Conservation (phyloP, 2,888 invertebrate genomes). For the Lingula anatina region DNA sequence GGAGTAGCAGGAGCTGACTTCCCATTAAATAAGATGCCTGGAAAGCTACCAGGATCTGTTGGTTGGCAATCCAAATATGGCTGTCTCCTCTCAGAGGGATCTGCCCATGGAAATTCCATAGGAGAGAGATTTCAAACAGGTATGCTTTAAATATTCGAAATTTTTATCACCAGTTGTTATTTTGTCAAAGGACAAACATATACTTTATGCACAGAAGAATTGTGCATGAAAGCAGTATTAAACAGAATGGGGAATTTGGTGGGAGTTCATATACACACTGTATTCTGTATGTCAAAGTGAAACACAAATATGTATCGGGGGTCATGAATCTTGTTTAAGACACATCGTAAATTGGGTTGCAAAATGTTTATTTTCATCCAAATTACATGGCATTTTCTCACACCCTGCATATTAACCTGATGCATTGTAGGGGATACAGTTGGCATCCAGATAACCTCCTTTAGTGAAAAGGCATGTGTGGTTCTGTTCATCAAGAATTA, state of each 20-base stretch:
- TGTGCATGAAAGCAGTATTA: too few relatives aligned
- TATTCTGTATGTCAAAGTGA: too few relatives aligned
- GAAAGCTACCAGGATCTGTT: slow-evolving; percentile 27
- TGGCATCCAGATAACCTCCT: slow-evolving; percentile 28
- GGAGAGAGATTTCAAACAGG: slow-evolving; percentile 38
- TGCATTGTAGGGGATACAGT: slow-evolving; percentile 29
- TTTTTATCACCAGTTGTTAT: not conserved
- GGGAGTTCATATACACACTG: too few relatives aligned
- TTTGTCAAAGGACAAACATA: not conserved
- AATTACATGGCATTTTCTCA: too few relatives aligned
- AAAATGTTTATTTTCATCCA: too few relatives aligned
- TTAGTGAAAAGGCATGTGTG: slow-evolving; percentile 27
- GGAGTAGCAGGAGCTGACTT: slow-evolving; percentile 29
- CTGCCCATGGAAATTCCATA: slow-evolving; percentile 28
- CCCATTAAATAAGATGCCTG: slow-evolving; percentile 30
- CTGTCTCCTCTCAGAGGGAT: slow-evolving; percentile 30
- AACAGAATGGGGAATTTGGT: too few relatives aligned
- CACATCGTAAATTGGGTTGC: too few relatives aligned
- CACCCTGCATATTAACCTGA: too few relatives aligned
- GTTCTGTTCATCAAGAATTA: slow-evolving; percentile 37
- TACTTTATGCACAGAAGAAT: too few relatives aligned
- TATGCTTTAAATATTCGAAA: slow-evolving; percentile 7
- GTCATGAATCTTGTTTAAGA: too few relatives aligned
- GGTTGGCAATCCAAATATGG: slow-evolving; percentile 41
- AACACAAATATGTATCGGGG: too few relatives aligned